A percentile compares a stretch with the other conserved stretches of the same genome.
These are phyloP conservation scores for Daubentonia madagascariensis DNA, from an alignment of 2,113 vertebrate species.

Conservation along the genomic window DNA sequence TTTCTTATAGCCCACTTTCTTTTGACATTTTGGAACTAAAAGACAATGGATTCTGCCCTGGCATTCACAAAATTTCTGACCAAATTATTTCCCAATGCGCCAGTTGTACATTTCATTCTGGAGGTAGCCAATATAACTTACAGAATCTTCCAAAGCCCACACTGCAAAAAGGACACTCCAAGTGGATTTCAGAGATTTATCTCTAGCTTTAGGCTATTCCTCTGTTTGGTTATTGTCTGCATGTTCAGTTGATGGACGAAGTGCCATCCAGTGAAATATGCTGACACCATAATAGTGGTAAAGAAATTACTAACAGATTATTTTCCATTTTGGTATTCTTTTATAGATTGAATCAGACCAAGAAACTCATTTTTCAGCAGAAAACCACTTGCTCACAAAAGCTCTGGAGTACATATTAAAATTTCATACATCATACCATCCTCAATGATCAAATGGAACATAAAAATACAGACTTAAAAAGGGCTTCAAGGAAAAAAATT, in stretches of 20 bases:
- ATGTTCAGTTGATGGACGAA: neutral
- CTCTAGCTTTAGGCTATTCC: neutral
- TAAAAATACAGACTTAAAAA: neutral
- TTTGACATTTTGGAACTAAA: neutral
- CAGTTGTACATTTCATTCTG: neutral
- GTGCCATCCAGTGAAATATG: neutral
- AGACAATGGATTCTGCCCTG: neutral
- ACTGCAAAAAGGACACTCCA: neutral
- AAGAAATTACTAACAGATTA: neutral
- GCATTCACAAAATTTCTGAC: neutral
- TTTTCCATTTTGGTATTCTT: neutral
- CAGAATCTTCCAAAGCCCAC: neutral
- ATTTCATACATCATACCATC: neutral
- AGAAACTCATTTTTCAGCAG: neutral
- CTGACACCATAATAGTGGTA: neutral
- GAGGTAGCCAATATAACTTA: too few species aligned
- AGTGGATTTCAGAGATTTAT: too few species aligned
- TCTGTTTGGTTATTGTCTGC: neutral
- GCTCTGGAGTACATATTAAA: neutral
- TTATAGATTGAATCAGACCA: neutral
- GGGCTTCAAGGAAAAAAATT: neutral
- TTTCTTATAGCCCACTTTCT: neutral
- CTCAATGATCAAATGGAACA: neutral
- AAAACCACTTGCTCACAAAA: neutral
- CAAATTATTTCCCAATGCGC: neutral